Evolutionary conservation across 2,797 vertebrate species (phyloP), one percentile per base, ranked within the genome.

Genomic region (Pelobates cultripes): DNA sequence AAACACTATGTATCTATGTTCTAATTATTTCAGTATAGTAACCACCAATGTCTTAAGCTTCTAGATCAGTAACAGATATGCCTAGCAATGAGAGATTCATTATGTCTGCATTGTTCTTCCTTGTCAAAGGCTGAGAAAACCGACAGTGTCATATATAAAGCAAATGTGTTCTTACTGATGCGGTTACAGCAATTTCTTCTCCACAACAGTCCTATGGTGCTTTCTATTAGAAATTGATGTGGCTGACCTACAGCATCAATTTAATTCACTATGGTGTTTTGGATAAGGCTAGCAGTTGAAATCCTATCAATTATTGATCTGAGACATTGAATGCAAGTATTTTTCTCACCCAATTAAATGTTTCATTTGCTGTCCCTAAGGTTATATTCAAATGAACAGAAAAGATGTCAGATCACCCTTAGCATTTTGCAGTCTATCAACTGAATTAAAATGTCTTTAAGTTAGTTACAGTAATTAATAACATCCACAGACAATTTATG

Each of bases 291-390:
- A 67, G 41, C 60, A 80, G 71, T 64, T 41, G 4, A 75, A 69
- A 69, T 80, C 53, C 79, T 60, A 75, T 75, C 72, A 75, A 80
- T 80, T 80, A 80, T 80, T 75, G 79, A 80, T 80, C 53, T 6
- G 10, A 17, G 40, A 28, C 70, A 51, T 70, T 71, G 61, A 41
- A 68, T 73, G 64, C 53, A 70, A 44, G 40, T 47, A 60, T 80
- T 28, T 75, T 70, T 70, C 64, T 69, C 64, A 40, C 12, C n/a
- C 78, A 68, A 12, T 69, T 75, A 9, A 80, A 57, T 69, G n/a
- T 68, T 74, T 74, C 44, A 74, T 80, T 68, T 14, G 73, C 43
- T 67, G 47, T 28, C 61, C 17, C 42, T 2, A 69, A 57, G 47
- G 9, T 69, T 68, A 68, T 13, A 69, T 75, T 69, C 8, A 69